Evolutionary conservation across 2,888 invertebrate species (phyloP).

Genomic region (Polymixis flavicincta): DNA sequence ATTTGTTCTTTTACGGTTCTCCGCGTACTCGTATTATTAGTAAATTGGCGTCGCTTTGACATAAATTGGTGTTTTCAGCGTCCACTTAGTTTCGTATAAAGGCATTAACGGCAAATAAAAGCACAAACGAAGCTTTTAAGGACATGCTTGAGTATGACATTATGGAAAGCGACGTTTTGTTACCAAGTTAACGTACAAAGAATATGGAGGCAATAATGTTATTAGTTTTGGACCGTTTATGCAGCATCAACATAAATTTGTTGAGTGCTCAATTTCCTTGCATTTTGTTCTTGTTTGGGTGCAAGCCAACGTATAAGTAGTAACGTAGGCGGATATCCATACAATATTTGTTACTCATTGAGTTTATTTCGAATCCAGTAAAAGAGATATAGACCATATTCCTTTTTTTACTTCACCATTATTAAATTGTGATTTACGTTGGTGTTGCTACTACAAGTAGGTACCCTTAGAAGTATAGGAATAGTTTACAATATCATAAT

Average conservation of each 20-base stretch:
- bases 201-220: conserved; percentile 69
- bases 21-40: conserved; percentile 56
- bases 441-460: neutral
- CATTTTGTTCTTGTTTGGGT: conserved; percentile 52
- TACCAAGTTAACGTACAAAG: conserved; percentile 70
- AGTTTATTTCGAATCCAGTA: conserved; percentile 38
- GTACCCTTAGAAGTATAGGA: neutral
- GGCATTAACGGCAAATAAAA: conserved; percentile 76
- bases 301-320: conserved; percentile 38
- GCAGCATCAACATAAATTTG: conserved; percentile 64
- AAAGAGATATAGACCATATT: no score
- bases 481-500: conserved; percentile 12
- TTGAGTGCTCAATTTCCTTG: conserved; percentile 51
- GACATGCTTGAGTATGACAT: conserved; percentile 72
- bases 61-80: conserved; percentile 71
- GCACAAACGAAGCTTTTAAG: conserved; percentile 75
- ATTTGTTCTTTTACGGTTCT: conserved; percentile 37
- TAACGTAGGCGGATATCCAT: conserved; percentile 33
- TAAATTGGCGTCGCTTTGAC: conserved; percentile 73
- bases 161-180: conserved; percentile 68
- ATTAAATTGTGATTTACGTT: neutral
- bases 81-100: conserved; percentile 78
- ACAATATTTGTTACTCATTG: conserved; percentile 47
- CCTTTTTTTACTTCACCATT: no score
- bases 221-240: conserved; percentile 65